Evolutionary conservation across 2,797 vertebrate species (phyloP), one percentile per base, ranked within the genome.

Genomic region (Gallinago solitaria): DNA sequence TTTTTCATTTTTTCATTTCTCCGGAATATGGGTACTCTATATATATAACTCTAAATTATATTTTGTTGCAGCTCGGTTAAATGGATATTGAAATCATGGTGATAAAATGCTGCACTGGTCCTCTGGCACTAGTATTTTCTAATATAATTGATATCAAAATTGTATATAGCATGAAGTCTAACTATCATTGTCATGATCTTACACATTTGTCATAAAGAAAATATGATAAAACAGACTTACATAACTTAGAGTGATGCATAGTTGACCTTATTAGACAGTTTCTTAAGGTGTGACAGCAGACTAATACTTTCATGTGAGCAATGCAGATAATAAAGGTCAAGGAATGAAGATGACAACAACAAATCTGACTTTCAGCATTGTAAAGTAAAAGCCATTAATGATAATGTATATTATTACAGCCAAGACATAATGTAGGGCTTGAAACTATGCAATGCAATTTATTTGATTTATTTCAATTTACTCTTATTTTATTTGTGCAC

Each of bases 381-480:
- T 67, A 63, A 89, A 93, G 80, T 67, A 57, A 95, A 96, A 92
- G 41, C 85, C 60, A 76, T 95, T 96, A 96, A 80, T 77, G 82
- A 80, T 92, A 91, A 94, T 89, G 33, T 75, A 79, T 90, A 87
- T 87, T 88, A 76, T 89, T 93, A 74, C 69, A 94, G 65, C 54
- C 67, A 90, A 79, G 82, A 76, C 30, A 71, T 91, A 93, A 93
- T 77, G 63, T 82, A 89, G 57, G 69, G 50, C 47, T 83, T 79
- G 60, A 87, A 89, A 87, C 56, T 59, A 35, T 86, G 75, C 59
- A 80, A 43, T 1, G 8, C 24, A 80, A 76, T 89, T 87, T 75
- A 54, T 75, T 87, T 94, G 79, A 83, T 94, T 93, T 93, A 95
- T 95, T 94, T 94, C 81, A 92, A 85, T 90, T 93, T 95, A 61